Evolutionary conservation across 2,888 invertebrate species (phyloP).

Genomic region (Dorcus hopei): DNA sequence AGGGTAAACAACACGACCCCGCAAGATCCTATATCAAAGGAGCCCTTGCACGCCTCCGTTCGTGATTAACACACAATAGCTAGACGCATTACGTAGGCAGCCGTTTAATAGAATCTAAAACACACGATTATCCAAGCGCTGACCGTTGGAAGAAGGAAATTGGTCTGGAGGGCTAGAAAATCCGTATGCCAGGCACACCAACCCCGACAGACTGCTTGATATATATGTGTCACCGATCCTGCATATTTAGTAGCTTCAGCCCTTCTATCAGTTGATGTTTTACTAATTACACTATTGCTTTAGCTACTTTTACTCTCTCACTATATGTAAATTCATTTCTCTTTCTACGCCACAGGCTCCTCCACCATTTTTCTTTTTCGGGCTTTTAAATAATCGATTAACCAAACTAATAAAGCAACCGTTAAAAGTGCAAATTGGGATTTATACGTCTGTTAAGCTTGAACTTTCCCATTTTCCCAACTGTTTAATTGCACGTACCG

Average conservation of each 20-base stretch:
- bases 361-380: too few species aligned
- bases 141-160: slow-evolving; percentile 15
- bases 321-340: too few species aligned
- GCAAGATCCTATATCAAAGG: slow-evolving; percentile 37
- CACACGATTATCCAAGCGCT: slow-evolving; percentile 28
- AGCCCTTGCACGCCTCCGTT: slow-evolving; percentile 30
- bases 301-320: too few species aligned
- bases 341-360: too few species aligned
- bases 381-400: too few species aligned
- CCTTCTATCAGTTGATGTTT: slow-evolving; percentile 5
- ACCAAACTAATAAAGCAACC: too few species aligned
- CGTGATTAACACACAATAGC: slow-evolving; percentile 40
- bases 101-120: slow-evolving; percentile 37
- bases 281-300: background rate
- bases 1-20: slow-evolving; percentile 32
- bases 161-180: slow-evolving; percentile 7
- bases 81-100: slow-evolving; percentile 30
- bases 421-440: too few species aligned
- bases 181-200: slow-evolving; percentile 35
- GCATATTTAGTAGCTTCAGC: slow-evolving; percentile 42
- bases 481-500: too few species aligned
- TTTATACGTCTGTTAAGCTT: too few species aligned
- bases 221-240: slow-evolving; percentile 45
- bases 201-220: slow-evolving; percentile 38
- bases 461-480: too few species aligned